Base-by-base conservation (phyloP, 1,140 invertebrate genomes). In the Chionoecetes opilio region DNA sequence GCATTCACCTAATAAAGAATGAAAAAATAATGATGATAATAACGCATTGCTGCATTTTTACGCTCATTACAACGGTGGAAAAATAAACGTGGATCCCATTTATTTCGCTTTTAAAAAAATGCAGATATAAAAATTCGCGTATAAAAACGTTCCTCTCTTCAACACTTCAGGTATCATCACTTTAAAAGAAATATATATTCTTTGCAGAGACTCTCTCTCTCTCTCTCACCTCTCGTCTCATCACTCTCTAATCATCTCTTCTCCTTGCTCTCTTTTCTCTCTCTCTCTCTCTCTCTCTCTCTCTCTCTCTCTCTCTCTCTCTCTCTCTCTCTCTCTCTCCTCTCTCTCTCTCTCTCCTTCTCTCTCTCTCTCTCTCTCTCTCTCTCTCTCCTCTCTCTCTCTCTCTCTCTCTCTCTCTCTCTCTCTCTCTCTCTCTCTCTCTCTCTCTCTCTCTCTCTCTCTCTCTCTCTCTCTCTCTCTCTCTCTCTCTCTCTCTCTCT, bases 231-330 rank as follows among this genome's bases (percentile, higher is more conserved):
- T 46, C 14, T 14, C 14, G 5, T 46, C 41, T 46, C 14, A 5
- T 46, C 41, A 8, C 41, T 46, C 41, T 46, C 41, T 46, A 5
- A 8, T 14, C 14, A 5, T 46, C 41, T 46, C 41, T 46, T 14
- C n/a, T n/a, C n/a, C n/a, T n/a, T n/a, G n/a, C n/a, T n/a, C n/a
- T n/a, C n/a, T n/a, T n/a, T n/a, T 75, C 63, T 75, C 63, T 75
- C 63, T 75, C 63, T 75, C 63, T 75, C 63, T 75, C 63, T 75
- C 63, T 75, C 63, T 75, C 63, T 75, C 63, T 75, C 63, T 75
- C 63, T 75, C 21, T n/a, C 63, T 75, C 21, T 26, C n/a, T 75
- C n/a, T n/a, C 21, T 75, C 63, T 75, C 21, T 26, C 63, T 75
- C 63, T 75, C 21, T 75, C 63, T 75, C n/a, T 75, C 63, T 75